Evolutionary conservation across 92 coral and sea anemone species (phyloP), one percentile per base, ranked within the genome.

Genomic region (Paragorgia papillata): DNA sequence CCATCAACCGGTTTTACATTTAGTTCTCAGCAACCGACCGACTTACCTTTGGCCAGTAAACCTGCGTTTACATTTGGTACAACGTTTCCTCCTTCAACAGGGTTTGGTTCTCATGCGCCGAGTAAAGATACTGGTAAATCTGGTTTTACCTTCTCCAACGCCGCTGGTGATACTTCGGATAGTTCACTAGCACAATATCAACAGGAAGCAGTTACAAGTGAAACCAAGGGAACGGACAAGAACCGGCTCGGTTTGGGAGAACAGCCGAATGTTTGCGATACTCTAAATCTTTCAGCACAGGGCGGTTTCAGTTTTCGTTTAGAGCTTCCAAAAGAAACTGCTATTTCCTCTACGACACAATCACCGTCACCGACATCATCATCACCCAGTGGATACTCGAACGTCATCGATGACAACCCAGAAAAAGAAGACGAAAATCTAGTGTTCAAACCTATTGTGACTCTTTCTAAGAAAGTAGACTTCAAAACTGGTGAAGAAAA

Each of bases 371-470:
- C 43, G 4, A 4, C 43, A 10, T 4, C 43, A 4, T 37, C 43
- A 10, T 37, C 43, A 37, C 43, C 43, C 43, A 37, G 43, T 37
- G 10, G 10, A 37, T 10, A 37, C 10, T 37, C 15, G 9, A 79
- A 76, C 6, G 90, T 70, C 39, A 87, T 86, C 33, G 75, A 89
- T 5, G 74, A 71, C 40, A 79, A 85, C 20, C 84, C 90, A 0
- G 97, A 93, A 24, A 57, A 81, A 34, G 90, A 89, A 76, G 97
- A 88, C 58, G 95, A 95, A 63, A 86, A 88, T 0, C 86, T 88
- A 71, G 86, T 91, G 56, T 95, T 95, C 80, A 96, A 95, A 80
- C 97, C 99, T 33, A 62, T 91, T 15, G 92, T 95, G 74, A 87
- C 97, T 21, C 86, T 95, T 20, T 97, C 99, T 7, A 87, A 88